Percentiles rank a stretch among this genome's conserved stretches.
Conservation (phyloP, 1,140 invertebrate genomes). For the Cyphomyrmex costatus region DNA sequence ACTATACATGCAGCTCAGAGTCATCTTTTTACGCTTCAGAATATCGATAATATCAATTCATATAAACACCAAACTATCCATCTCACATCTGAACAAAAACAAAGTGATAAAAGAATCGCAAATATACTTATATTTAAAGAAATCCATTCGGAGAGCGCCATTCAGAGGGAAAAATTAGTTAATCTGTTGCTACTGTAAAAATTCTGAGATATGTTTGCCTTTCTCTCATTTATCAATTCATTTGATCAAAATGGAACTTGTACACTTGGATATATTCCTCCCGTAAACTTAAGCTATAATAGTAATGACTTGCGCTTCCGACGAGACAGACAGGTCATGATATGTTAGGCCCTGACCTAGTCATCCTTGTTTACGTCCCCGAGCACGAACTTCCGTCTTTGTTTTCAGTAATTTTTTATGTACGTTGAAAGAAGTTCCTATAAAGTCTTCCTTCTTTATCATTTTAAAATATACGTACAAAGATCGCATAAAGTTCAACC, state of each 20-base stretch:
- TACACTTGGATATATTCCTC: neutral
- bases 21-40: neutral
- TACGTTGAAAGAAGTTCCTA: neutral
- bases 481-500: neutral
- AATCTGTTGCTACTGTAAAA: neutral
- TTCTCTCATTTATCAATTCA: neutral
- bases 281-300: neutral
- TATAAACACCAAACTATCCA: neutral
- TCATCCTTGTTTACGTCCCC: slow-evolving; percentile 3
- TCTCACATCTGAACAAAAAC: neutral
- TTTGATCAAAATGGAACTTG: neutral
- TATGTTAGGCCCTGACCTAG: neutral
- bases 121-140: neutral
- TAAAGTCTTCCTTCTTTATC: neutral
- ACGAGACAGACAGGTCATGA: neutral
- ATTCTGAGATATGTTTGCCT: neutral
- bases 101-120: neutral
- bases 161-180: neutral
- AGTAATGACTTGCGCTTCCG: neutral
- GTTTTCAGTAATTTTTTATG: neutral
- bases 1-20: no score
- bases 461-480: neutral
- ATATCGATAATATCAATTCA: neutral
- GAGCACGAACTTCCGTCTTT: neutral
- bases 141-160: neutral